A percentile compares a stretch with the other conserved stretches of the same genome.
Evolutionary conservation across 2,797 vertebrate species (phyloP).

Genomic region (Protonibea diacanthus): DNA sequence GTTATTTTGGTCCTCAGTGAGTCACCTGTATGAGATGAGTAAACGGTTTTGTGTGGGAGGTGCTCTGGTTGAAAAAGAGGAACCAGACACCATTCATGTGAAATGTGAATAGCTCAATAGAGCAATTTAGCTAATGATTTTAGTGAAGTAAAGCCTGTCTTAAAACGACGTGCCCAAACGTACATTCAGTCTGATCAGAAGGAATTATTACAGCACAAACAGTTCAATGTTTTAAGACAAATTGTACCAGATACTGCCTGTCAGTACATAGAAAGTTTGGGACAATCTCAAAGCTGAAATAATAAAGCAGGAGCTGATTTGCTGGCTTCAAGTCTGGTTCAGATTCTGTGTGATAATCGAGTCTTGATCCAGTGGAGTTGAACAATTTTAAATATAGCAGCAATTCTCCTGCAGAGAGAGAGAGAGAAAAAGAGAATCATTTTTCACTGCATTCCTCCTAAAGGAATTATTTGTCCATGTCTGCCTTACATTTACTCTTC

Average conservation of each 20-base stretch:
- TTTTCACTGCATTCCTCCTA: not conserved
- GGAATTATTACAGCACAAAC: not conserved
- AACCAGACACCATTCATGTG: constrained; percentile 22
- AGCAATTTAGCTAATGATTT: not conserved
- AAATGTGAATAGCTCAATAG: constrained; percentile 13
- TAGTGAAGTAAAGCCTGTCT: not conserved
- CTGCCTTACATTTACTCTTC: not conserved
- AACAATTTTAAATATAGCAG: not conserved
- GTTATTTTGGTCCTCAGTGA: constrained; percentile 31
- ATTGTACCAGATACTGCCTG: constrained; percentile 1
- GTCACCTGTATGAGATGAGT: constrained; percentile 38
- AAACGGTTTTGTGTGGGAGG: constrained; percentile 25
- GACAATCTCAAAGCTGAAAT: not conserved
- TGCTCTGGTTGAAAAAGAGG: constrained; percentile 14
- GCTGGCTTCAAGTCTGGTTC: not conserved
- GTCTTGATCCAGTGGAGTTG: not conserved
- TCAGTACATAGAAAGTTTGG: not conserved
- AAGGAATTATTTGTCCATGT: not conserved
- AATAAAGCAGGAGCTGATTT: constrained; percentile 11
- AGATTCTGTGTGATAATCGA: not conserved
- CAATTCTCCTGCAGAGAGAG: not conserved
- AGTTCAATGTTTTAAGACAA: not conserved
- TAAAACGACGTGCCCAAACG: not conserved
- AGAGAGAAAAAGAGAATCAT: not conserved
- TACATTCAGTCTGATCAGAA: not conserved